Conservation (phyloP, 2,113 vertebrate genomes). For the Tringa solitaria region DNA sequence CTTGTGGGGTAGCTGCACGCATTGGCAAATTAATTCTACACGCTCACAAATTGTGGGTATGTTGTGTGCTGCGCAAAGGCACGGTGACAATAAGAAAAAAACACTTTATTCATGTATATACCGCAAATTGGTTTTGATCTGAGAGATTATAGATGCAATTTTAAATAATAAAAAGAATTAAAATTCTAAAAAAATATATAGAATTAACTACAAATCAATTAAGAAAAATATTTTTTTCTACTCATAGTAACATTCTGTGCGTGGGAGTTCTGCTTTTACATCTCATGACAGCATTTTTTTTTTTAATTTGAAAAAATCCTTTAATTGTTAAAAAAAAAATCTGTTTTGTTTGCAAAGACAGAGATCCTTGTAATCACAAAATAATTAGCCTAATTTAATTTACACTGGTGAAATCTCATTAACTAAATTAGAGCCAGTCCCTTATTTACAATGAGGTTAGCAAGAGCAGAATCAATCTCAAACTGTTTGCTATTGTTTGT, state of each 20-base stretch:
- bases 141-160: not conserved
- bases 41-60: fast-evolving
- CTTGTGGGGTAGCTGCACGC: not conserved
- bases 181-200: not conserved
- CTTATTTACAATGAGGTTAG: not conserved
- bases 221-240: not conserved
- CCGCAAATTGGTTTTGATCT: not conserved
- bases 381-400: constrained; percentile 48
- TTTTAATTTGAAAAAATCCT: not conserved
- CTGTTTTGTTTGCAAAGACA: not conserved
- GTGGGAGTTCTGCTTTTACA: not conserved
- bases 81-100: fast-evolving
- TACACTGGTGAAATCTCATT: constrained; percentile 26
- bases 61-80: not conserved
- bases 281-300: not conserved
- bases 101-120: fast-evolving
- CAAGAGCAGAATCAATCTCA: not conserved
- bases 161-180: not conserved
- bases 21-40: fast-evolving
- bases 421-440: constrained; percentile 28
- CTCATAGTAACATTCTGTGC: not conserved
- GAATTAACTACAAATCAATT: not conserved
- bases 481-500: constrained; percentile 34
- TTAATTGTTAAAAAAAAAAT: not conserved
- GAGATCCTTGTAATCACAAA: not conserved